Evolutionary conservation across 2,797 vertebrate species (phyloP).

Genomic region (Rhinichthys osculus): DNA sequence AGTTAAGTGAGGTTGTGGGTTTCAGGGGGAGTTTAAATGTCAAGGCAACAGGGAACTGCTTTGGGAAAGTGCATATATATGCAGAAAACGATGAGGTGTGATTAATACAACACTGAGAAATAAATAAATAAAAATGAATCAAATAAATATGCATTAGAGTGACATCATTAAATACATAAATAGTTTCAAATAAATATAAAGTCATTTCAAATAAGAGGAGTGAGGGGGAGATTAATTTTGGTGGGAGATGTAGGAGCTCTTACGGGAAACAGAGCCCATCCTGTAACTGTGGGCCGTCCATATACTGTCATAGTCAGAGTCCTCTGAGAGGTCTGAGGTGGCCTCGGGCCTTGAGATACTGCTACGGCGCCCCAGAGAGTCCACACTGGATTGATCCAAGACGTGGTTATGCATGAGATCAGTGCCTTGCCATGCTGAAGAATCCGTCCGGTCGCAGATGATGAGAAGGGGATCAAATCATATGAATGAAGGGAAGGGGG

Average conservation of each 20-base stretch:
- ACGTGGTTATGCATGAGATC: slow-evolving; percentile 99
- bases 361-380: slow-evolving; percentile 87
- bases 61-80: slow-evolving; percentile 67
- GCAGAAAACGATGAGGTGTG: slow-evolving; percentile 37
- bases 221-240: slow-evolving; percentile 82
- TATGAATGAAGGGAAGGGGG: slow-evolving; percentile 48
- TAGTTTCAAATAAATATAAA: slow-evolving; percentile 45
- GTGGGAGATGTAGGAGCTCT: slow-evolving; percentile 95
- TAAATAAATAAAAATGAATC: slow-evolving; percentile 55
- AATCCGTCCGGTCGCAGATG: slow-evolving; percentile 52
- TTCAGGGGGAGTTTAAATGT: slow-evolving; percentile 81
- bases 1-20: slow-evolving; percentile 78
- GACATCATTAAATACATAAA: slow-evolving; percentile 50
- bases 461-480: slow-evolving; percentile 43
- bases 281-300: slow-evolving; percentile 98
- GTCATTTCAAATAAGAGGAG: slow-evolving; percentile 46
- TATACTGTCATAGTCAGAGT: slow-evolving; percentile 99
- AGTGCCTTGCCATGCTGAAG: slow-evolving; percentile 97
- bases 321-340: slow-evolving; percentile 91
- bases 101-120: slow-evolving; percentile 48
- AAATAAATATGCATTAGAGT: slow-evolving; percentile 47
- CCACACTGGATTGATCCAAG: slow-evolving; percentile 92
- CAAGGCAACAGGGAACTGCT: slow-evolving; percentile 87
- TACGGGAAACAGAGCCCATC: slow-evolving; percentile 95
- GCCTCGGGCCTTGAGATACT: slow-evolving; percentile 89